These are phyloP conservation scores for Propithecus coquereli DNA, from an alignment of 2,113 vertebrate species.

Conservation along the genomic window DNA sequence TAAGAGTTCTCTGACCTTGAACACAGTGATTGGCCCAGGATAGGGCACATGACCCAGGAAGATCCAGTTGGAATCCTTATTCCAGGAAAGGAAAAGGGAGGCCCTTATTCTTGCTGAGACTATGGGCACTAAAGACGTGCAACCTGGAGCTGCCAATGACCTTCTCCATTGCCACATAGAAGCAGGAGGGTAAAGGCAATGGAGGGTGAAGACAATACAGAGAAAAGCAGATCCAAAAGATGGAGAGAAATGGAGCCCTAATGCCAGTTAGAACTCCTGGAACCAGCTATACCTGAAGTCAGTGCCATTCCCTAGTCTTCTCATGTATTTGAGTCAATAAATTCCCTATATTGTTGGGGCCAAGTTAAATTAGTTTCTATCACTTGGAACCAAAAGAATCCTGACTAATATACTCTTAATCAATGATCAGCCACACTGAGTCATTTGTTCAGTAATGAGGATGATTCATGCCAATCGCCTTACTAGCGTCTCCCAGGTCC, in stretches of 20 bases:
- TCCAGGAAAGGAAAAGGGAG: background rate
- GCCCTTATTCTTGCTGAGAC: background rate
- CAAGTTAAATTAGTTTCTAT: background rate
- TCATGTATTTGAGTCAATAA: background rate
- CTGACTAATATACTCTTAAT: background rate
- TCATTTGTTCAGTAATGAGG: accelerated
- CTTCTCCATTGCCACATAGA: background rate
- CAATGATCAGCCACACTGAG: accelerated
- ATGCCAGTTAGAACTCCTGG: background rate
- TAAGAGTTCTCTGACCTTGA: background rate
- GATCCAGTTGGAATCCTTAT: background rate
- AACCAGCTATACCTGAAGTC: background rate
- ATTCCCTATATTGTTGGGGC: background rate
- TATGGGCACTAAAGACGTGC: accelerated
- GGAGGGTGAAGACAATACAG: background rate
- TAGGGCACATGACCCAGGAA: background rate
- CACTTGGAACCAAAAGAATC: background rate
- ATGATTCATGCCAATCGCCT: accelerated
- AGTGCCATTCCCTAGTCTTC: background rate
- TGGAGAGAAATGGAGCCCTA: background rate
- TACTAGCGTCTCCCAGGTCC: background rate
- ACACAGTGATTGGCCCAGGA: background rate
- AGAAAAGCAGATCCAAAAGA: background rate
- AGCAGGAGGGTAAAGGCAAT: accelerated
- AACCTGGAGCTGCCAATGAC: background rate